These are phyloP conservation scores for Anolis apletophallus DNA, from an alignment of 2,797 vertebrate species.

Conservation along the genomic window DNA sequence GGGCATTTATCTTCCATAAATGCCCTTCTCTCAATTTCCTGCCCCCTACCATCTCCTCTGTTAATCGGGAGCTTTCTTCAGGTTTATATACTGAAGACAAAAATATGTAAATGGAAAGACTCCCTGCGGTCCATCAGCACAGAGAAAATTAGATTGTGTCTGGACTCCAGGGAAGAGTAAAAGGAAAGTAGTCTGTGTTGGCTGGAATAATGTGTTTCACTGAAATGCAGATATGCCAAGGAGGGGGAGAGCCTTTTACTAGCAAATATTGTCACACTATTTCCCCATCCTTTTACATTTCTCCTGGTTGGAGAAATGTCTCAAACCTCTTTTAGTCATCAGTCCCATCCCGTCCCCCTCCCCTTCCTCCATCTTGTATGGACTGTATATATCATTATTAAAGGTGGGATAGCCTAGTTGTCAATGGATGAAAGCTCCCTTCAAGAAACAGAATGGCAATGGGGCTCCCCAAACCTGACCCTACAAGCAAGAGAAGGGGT, in stretches of 20 bases:
- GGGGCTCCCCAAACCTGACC: neutral
- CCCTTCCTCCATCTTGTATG: neutral
- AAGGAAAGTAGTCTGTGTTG: neutral
- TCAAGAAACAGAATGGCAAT: neutral
- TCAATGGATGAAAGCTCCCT: neutral
- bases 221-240: neutral
- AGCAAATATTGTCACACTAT: neutral
- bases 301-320: no score
- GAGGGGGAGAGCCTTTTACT: neutral
- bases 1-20: neutral
- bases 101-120: neutral
- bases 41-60: neutral
- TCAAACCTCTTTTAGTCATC: neutral
- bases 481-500: neutral
- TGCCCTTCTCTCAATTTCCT: no score
- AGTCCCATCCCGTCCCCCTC: no score
- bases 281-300: neutral
- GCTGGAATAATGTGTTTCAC: neutral
- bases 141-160: conserved; percentile 10
- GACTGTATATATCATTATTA: neutral
- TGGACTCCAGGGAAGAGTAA: conserved; percentile 6
- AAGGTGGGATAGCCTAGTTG: neutral
- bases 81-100: neutral
- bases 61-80: neutral
- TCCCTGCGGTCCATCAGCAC: neutral